Evolutionary conservation across 2,113 vertebrate species (phyloP), one percentile per base, ranked within the genome.

Genomic region (Ammodytes marinus): DNA sequence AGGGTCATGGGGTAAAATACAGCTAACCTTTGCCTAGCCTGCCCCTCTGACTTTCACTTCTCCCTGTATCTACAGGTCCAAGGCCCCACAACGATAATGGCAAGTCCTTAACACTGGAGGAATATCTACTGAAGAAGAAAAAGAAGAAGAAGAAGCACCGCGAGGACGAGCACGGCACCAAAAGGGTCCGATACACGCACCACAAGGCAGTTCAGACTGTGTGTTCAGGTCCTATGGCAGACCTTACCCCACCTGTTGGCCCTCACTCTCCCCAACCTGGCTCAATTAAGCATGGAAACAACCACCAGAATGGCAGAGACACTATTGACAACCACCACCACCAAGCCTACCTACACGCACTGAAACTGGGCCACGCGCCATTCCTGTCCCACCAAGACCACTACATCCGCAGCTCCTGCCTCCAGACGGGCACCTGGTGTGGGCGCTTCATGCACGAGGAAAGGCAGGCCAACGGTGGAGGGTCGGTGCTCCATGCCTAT

Each of bases 111-210:
- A 94, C 94, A 77, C 91, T 95, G 85, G 96, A 98, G 86, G 96
- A 97, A 76, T 97, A 97, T 83, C 95, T 99, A 67, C 84, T 96
- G 84, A 98, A 97, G 95, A 99, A 98, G 95, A 99, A 97, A 59
- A 99, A 97, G 94, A 99, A 98, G 94, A 99, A 98, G 95, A 97
- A 96, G 95, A 96, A 96, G 95, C 97, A 98, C 49, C 95, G 96
- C 39, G 97, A 98, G 89, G 97, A 97, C 0, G 92, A 97, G 81
- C 94, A 75, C n/a, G 3, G 95, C 27, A 93, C 94, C 14, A 97
- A 96, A 77, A 96, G 96, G 53, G 91, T 97, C 52, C 77, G 89
- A 73, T 96, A 96, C 91, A 89, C 95, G 94, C 97, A 97, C 91
- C 96, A 97, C 93, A 99, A 98, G 67, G 97, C 97, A 55, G 97